Base-by-base conservation (phyloP, 1,140 invertebrate species). In the Pinna nobilis region DNA sequence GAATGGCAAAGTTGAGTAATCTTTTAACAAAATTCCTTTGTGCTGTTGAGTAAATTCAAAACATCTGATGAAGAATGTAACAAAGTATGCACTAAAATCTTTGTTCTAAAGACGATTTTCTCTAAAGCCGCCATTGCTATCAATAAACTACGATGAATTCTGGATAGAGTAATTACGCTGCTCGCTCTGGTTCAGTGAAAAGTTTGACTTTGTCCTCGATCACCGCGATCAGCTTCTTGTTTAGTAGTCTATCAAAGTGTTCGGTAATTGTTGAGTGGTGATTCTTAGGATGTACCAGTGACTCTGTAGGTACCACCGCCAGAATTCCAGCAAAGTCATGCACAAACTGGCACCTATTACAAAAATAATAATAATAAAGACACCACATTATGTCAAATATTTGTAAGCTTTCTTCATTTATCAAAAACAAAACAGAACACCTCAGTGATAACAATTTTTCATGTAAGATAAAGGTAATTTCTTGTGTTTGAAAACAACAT, bases 261-360 rank as follows among this genome's bases (percentile, higher is more conserved):
- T 79, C 73, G 13, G 69, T 65, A 44, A 85, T 78, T 49, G 73
- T 74, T 30, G 73, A 65, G 50, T 80, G 70, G 5, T 67, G 77
- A n/a, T 71, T 51, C 15, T 79, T 53, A 0, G 85, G 82, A 33
- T 77, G 57, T 9, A 80, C 76, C 13, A 87, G 76, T 23, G 76
- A 74, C 50, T 81, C 80, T 15, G 63, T 57, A 44, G 80, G 76
- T 3, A 86, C 64, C 9, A 55, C 47, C 33, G 80, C 76, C 47
- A 87, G 53, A 25, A 79, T 79, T 25, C 84, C 81, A 6, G 80
- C 83, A 71, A 87, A 82, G 39, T 82, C 80, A 67, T 85, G 81
- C 2, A 86, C 81, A 80, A 87, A 86, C 55, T 83, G 76, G 66
- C 70, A 80, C 86, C 86, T 87, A 70, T 15, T 82, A 74, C n/a